Percentiles rank a stretch among this genome's conserved stretches.
Conservation (phyloP, 2,888 invertebrate genomes). For the Ectropis crepuscularia region DNA sequence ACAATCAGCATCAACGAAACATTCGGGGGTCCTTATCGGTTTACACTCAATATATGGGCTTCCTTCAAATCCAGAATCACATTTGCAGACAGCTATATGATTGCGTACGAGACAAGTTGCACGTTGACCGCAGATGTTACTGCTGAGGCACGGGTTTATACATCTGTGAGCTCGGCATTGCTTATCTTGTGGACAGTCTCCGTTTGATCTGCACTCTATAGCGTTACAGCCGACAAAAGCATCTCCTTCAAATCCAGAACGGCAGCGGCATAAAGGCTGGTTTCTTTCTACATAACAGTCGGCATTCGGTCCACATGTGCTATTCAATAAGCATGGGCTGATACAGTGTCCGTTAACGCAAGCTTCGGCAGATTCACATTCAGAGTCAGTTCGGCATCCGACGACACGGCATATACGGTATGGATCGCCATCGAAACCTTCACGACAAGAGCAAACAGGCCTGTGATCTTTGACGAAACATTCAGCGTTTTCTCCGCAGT, state of each 20-base stretch:
- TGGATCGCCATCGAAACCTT: conserved; percentile 94
- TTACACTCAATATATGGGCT: conserved; percentile 93
- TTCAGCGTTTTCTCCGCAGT: conserved; percentile 93
- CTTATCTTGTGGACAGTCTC: conserved; percentile 94
- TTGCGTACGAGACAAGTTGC: conserved; percentile 93
- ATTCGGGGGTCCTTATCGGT: conserved; percentile 89
- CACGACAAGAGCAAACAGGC: conserved; percentile 93
- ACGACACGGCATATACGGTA: conserved; percentile 91
- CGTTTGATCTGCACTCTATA: conserved; percentile 93
- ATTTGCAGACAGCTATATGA: conserved; percentile 94
- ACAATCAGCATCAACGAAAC: conserved; percentile 93
- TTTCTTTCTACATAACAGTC: conserved; percentile 91
- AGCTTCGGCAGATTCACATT: conserved; percentile 92
- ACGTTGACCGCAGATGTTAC: conserved; percentile 90
- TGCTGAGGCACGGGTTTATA: conserved; percentile 92
- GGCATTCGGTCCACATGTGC: conserved; percentile 92
- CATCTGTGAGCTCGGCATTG: conserved; percentile 95
- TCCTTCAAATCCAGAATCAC: conserved; percentile 89
- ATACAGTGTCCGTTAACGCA: conserved; percentile 94
- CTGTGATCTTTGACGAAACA: conserved; percentile 93
- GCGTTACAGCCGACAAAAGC: conserved; percentile 90
- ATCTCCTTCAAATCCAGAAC: conserved; percentile 92
- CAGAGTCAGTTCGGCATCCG: conserved; percentile 92
- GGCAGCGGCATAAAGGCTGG: conserved; percentile 91
- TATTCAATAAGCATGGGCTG: conserved; percentile 92